Evolutionary conservation across 2,797 vertebrate genomes (phyloP).

Genomic region (Leptodactylus fallax): DNA sequence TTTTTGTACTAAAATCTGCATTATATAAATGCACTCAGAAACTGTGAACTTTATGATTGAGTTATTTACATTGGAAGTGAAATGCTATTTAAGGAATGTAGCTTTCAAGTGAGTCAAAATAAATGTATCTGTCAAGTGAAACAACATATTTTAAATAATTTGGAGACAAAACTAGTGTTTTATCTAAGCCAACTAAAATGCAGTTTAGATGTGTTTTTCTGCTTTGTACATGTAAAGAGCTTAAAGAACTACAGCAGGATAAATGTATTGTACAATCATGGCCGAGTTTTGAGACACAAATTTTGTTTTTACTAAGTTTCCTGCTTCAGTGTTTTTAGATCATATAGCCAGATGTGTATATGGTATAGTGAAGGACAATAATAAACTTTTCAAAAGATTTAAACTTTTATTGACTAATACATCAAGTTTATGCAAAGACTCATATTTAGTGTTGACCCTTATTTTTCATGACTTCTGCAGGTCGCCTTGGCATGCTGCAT

Average conservation of each 20-base stretch:
- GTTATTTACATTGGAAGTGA: slow-evolving; percentile 7
- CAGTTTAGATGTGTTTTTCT: not conserved
- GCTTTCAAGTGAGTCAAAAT: not conserved
- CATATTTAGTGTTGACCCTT: too few species aligned
- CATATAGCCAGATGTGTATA: too few species aligned
- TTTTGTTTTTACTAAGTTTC: too few species aligned
- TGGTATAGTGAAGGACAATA: too few species aligned
- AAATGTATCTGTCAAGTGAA: slow-evolving; percentile 28
- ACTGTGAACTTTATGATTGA: not conserved
- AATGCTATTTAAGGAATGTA: slow-evolving; percentile 13
- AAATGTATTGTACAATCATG: not conserved
- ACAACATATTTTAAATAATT: slow-evolving; percentile 12
- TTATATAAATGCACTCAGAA: not conserved
- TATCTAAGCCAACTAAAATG: not conserved
- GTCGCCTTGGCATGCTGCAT: too few species aligned
- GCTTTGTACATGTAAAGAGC: not conserved
- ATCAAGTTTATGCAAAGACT: too few species aligned
- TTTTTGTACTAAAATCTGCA: not conserved
- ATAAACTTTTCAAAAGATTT: too few species aligned
- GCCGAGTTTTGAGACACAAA: too few species aligned
- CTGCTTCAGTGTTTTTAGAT: too few species aligned
- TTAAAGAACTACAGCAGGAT: not conserved
- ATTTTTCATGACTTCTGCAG: too few species aligned
- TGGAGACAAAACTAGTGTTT: slow-evolving; percentile 11
- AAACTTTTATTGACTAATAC: too few species aligned